Conservation (phyloP, 2,888 invertebrate genomes). For the Agrilus biguttatus region DNA sequence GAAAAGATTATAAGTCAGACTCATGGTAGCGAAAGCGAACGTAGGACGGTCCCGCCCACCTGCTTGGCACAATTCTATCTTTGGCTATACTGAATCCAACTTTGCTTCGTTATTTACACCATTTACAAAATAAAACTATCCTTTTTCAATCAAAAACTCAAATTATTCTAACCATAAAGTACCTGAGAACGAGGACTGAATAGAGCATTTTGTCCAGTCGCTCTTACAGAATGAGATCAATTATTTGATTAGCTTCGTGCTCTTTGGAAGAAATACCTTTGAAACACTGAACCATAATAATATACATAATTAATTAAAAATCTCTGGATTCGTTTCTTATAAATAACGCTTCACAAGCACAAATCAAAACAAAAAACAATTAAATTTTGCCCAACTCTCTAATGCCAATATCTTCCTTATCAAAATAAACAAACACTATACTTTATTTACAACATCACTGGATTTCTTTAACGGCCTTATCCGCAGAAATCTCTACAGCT, state of each 20-base stretch:
- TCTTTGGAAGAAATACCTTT: conserved; percentile 28
- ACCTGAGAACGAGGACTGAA: conserved; percentile 24
- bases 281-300: background rate
- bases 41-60: conserved; percentile 21
- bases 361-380: no score
- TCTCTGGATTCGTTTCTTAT: background rate
- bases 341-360: background rate
- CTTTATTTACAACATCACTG: conserved; percentile 6
- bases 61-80: conserved; percentile 25
- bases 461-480: conserved; percentile 6
- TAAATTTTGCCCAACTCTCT: no score
- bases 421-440: background rate
- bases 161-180: conserved; percentile 23
- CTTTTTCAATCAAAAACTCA: conserved; percentile 11
- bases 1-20: conserved; percentile 14
- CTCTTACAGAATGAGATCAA: conserved; percentile 29
- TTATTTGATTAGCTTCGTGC: conserved; percentile 31
- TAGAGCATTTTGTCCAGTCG: conserved; percentile 9
- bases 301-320: background rate
- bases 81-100: conserved; percentile 32
- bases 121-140: conserved; percentile 10
- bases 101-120: conserved; percentile 15
- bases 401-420: background rate
- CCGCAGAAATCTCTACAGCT: conserved; percentile 25
- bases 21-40: conserved; percentile 28